Conservation (phyloP, 1,140 invertebrate genomes). For the Oncopodura yosiiana region DNA sequence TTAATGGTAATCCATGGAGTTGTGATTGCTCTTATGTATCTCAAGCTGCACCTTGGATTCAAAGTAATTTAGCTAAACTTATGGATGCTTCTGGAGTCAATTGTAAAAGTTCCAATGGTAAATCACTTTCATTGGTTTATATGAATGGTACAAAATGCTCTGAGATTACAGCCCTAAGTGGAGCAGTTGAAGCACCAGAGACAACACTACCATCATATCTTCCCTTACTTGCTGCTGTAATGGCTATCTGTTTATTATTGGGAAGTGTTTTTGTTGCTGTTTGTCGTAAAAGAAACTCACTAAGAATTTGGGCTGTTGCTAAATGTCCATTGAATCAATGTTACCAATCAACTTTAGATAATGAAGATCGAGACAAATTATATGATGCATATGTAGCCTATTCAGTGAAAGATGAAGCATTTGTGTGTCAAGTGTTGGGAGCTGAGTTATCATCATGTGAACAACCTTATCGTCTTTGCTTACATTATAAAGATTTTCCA, state of each 20-base stretch:
- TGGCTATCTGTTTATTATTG: constrained; percentile 36
- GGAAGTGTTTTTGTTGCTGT: constrained; percentile 36
- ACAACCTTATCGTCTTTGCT: constrained; percentile 60
- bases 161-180: constrained; percentile 36
- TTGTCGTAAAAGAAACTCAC: constrained; percentile 40
- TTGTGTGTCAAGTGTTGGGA: constrained; percentile 73
- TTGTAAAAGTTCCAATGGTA: constrained; percentile 19
- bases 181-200: constrained; percentile 32
- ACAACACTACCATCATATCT: constrained; percentile 33
- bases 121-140: constrained; percentile 34
- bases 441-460: constrained; percentile 50
- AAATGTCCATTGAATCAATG: constrained; percentile 32
- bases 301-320: constrained; percentile 40
- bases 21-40: constrained; percentile 43
- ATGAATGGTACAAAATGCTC: constrained; percentile 37
- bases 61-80: constrained; percentile 50
- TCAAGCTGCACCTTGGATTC: constrained; percentile 39
- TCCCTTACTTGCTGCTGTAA: constrained; percentile 34
- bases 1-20: constrained; percentile 43
- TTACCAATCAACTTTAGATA: constrained; percentile 27
- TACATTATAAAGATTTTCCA: constrained; percentile 77
- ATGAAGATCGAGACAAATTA: constrained; percentile 42
- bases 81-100: constrained; percentile 47
- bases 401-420: constrained; percentile 78
- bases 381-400: constrained; percentile 88